phyloP scores from a whole-genome alignment of 2,888 invertebrate genomes.

The Papilio elwesi region DNA sequence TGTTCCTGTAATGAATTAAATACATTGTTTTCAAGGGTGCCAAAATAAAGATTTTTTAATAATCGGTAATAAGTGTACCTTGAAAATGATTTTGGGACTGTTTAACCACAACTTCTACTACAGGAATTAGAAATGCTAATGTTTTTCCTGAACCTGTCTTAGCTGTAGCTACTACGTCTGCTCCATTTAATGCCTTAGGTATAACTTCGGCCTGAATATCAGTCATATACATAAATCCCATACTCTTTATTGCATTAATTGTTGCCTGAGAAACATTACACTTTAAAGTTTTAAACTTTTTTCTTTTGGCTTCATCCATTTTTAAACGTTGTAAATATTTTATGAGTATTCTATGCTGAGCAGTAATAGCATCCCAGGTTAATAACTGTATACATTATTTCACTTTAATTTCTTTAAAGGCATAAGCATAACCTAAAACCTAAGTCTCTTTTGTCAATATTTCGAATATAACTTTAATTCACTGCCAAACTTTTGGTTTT shows the following conservation, averaged over 20 bases:
- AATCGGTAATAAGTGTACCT: conserved; percentile 40
- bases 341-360: background rate
- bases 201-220: conserved; percentile 95
- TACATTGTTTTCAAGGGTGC: conserved; percentile 4
- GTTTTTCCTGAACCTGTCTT: conserved; percentile 99
- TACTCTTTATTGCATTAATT: conserved; percentile 89
- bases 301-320: conserved; percentile 55
- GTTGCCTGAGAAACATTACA: conserved; percentile 89
- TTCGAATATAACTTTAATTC: too few species aligned
- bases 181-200: conserved; percentile 93
- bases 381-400: background rate
- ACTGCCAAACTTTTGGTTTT: too few species aligned
- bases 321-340: conserved; percentile 11
- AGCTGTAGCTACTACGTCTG: conserved; percentile 96
- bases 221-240: conserved; percentile 97
- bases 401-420: background rate
- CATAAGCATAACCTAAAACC: too few species aligned
- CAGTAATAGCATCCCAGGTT: background rate
- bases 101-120: conserved; percentile 93
- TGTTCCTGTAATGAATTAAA: conserved; percentile 84
- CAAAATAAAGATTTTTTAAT: background rate
- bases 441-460: too few species aligned
- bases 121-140: conserved; percentile 96
- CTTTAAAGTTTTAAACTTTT: conserved; percentile 82
- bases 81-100: conserved; percentile 45